Percentiles rank a stretch among this genome's conserved stretches.
phyloP scores from a whole-genome alignment of 2,113 vertebrate genomes.

The Hirundichthys speculiger region DNA sequence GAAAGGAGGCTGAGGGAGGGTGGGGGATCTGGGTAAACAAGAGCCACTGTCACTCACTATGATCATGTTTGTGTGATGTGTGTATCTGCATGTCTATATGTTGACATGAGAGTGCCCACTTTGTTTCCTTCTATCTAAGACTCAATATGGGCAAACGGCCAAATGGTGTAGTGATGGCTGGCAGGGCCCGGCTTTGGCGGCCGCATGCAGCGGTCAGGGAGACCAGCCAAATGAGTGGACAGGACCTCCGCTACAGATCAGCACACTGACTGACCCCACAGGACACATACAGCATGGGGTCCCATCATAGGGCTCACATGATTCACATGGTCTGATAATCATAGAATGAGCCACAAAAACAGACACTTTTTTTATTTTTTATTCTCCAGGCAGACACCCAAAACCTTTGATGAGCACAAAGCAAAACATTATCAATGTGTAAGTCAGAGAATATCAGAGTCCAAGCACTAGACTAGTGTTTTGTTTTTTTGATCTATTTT shows the following conservation, averaged over 20 bases:
- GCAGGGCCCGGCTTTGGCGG: constrained; percentile 67
- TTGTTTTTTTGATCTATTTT: neutral
- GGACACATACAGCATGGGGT: constrained; percentile 73
- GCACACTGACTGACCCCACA: constrained; percentile 75
- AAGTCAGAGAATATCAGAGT: constrained; percentile 7
- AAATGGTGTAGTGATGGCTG: constrained; percentile 77
- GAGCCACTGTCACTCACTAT: constrained; percentile 70
- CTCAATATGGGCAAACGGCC: constrained; percentile 73
- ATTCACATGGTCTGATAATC: constrained; percentile 64
- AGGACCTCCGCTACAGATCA: constrained; percentile 79
- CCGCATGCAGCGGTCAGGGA: constrained; percentile 70
- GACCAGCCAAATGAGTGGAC: constrained; percentile 74
- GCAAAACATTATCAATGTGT: constrained; percentile 15
- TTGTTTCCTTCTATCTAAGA: constrained; percentile 70
- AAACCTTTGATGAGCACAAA: constrained; percentile 2
- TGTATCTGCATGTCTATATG: constrained; percentile 50
- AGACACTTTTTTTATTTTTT: constrained; percentile 2
- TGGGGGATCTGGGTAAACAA: constrained; percentile 71
- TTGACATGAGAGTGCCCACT: constrained; percentile 54
- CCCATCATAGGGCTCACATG: constrained; percentile 59
- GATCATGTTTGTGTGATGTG: constrained; percentile 51
- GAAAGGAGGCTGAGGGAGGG: constrained; percentile 63
- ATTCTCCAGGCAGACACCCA: constrained; percentile 8
- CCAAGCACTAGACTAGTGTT: neutral
- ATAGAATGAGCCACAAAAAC: constrained; percentile 51